These are phyloP conservation scores for Petrophora chlorosata DNA, from an alignment of 2,888 invertebrate species.

Conservation along the genomic window DNA sequence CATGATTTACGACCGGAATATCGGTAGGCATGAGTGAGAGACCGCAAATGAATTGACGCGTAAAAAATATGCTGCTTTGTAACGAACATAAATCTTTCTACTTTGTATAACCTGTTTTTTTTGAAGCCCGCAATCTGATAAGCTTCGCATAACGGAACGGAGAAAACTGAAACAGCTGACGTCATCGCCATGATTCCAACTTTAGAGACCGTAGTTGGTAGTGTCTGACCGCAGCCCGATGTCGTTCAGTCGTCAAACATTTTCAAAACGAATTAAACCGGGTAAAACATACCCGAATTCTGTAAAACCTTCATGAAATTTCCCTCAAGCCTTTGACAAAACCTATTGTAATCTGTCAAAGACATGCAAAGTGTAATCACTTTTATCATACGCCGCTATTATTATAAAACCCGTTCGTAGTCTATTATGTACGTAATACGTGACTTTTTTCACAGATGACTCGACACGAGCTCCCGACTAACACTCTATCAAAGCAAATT, in stretches of 20 bases:
- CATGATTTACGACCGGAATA: slow-evolving; percentile 61
- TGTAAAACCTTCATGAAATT: slow-evolving; percentile 1
- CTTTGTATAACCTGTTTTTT: no score
- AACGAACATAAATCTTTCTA: no score
- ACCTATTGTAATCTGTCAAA: slow-evolving; percentile 4
- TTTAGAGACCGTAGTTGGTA: background rate
- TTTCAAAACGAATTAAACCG: background rate
- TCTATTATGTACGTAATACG: slow-evolving; percentile 60
- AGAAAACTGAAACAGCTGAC: background rate
- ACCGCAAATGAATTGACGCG: slow-evolving; percentile 40
- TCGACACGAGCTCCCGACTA: slow-evolving; percentile 54
- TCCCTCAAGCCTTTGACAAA: slow-evolving; percentile 29
- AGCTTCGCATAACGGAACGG: no score
- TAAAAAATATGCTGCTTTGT: slow-evolving; percentile 41
- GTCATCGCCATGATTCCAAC: no score
- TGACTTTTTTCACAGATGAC: slow-evolving; percentile 68
- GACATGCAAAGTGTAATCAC: slow-evolving; percentile 38
- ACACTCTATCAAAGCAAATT: slow-evolving; percentile 70
- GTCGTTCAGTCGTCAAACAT: background rate
- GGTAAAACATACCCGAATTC: background rate
- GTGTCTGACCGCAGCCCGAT: background rate
- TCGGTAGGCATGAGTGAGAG: slow-evolving; percentile 38
- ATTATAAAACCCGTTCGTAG: slow-evolving; percentile 55
- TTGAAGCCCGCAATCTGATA: no score
- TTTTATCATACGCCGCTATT: slow-evolving; percentile 56